These are phyloP conservation scores for Pelmatolapia mariae DNA, from an alignment of 2,113 vertebrate genomes.

Conservation along the genomic window DNA sequence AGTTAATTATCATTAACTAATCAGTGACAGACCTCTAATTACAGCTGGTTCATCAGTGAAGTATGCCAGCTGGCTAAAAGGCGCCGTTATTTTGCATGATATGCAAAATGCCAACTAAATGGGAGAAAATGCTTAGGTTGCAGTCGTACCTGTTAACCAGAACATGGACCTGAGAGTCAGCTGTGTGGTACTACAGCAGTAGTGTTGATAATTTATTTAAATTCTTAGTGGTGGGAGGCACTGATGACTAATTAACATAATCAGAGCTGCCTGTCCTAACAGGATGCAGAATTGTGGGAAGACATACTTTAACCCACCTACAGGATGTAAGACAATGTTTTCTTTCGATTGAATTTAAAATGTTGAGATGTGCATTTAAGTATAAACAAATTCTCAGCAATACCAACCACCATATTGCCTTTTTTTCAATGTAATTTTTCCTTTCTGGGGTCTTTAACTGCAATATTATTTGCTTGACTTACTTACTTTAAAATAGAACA, in stretches of 20 bases:
- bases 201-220: not conserved
- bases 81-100: not conserved
- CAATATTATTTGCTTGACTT: not conserved
- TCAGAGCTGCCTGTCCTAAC: not conserved
- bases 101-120: not conserved
- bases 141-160: not conserved
- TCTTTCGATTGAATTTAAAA: not conserved
- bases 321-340: not conserved
- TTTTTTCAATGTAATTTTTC: not conserved
- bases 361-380: not conserved
- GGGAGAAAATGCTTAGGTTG: not conserved
- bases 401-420: not conserved
- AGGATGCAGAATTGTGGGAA: not conserved
- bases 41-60: not conserved
- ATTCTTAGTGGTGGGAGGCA: not conserved
- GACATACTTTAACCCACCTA: not conserved
- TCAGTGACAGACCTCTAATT: constrained; percentile 34
- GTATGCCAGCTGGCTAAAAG: not conserved
- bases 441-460: not conserved
- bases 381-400: not conserved
- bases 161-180: not conserved
- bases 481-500: not conserved
- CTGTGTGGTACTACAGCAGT: not conserved
- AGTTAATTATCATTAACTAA: constrained; percentile 46
- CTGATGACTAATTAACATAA: not conserved